Conservation (phyloP, 2,797 vertebrate genomes). For the Chloroceryle inda region DNA sequence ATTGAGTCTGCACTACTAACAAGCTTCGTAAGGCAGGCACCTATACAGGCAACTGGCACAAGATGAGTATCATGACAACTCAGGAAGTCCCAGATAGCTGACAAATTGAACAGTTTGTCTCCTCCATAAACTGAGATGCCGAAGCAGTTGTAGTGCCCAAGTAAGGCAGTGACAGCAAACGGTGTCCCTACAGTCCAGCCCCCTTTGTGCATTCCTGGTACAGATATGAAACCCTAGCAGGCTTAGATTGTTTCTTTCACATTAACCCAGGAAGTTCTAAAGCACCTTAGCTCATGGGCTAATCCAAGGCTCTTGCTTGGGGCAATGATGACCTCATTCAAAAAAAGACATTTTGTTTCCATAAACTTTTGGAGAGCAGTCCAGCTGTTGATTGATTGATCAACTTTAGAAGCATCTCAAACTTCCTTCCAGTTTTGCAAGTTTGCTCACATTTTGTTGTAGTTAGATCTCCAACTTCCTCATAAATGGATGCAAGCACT, state of each 20-base stretch:
- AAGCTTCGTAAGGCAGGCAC: rapidly evolving
- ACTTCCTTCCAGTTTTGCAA: background rate
- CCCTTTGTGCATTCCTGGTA: background rate
- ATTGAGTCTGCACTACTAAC: rapidly evolving
- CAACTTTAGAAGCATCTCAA: background rate
- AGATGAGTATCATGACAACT: background rate
- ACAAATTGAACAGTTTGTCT: background rate
- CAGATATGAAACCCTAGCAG: background rate
- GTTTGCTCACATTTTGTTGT: constrained; percentile 4
- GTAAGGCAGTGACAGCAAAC: background rate
- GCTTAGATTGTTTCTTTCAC: background rate
- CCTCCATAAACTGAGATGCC: background rate
- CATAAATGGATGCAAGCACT: constrained; percentile 15
- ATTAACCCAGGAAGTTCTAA: background rate
- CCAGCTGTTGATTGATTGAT: background rate
- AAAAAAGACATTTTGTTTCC: constrained; percentile 9
- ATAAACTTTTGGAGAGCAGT: background rate
- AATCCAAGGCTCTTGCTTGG: background rate
- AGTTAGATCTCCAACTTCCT: constrained; percentile 11
- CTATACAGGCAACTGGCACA: background rate
- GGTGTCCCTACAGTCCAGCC: background rate
- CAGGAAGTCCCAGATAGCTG: background rate
- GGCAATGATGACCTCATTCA: background rate
- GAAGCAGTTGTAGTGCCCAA: background rate
- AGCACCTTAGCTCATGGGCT: background rate